phyloP scores from a whole-genome alignment of 2,888 invertebrate genomes.

The Galerucella pusilla region DNA sequence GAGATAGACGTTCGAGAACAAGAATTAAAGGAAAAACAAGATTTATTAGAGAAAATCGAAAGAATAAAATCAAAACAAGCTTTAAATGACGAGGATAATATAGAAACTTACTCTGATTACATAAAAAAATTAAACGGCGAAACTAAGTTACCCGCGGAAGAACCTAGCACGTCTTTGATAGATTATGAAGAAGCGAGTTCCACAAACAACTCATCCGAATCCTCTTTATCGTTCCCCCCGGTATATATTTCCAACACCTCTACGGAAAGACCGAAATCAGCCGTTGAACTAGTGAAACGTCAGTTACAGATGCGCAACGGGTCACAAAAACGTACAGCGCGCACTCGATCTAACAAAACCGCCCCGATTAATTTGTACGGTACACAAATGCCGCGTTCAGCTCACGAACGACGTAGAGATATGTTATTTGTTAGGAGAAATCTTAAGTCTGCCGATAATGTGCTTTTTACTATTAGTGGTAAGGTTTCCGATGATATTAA shows the following conservation, averaged over 20 bases:
- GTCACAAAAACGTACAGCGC: constrained; percentile 46
- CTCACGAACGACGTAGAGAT: constrained; percentile 40
- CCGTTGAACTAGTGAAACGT: constrained; percentile 60
- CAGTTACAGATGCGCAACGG: constrained; percentile 56
- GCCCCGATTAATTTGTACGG: constrained; percentile 54
- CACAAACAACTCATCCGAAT: constrained; percentile 36
- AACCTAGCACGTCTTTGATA: constrained; percentile 27
- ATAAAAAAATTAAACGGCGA: constrained; percentile 56
- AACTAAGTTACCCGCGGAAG: constrained; percentile 10
- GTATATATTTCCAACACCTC: constrained; percentile 51
- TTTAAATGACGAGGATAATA: constrained; percentile 55
- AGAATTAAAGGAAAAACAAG: constrained; percentile 67
- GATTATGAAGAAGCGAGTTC: constrained; percentile 28
- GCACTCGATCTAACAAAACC: constrained; percentile 58
- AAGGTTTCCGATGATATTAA: constrained; percentile 46
- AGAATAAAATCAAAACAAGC: constrained; percentile 54
- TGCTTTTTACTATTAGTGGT: constrained; percentile 49
- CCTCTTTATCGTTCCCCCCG: constrained; percentile 56
- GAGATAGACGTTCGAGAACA: constrained; percentile 71
- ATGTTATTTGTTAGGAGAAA: constrained; percentile 34
- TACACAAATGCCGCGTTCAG: constrained; percentile 43
- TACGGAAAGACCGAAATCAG: constrained; percentile 60
- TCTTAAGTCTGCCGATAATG: constrained; percentile 59
- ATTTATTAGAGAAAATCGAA: constrained; percentile 59
- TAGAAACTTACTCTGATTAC: constrained; percentile 61